phyloP scores from a whole-genome alignment of 2,797 vertebrate species.

The Chrysocyon brachyurus region DNA sequence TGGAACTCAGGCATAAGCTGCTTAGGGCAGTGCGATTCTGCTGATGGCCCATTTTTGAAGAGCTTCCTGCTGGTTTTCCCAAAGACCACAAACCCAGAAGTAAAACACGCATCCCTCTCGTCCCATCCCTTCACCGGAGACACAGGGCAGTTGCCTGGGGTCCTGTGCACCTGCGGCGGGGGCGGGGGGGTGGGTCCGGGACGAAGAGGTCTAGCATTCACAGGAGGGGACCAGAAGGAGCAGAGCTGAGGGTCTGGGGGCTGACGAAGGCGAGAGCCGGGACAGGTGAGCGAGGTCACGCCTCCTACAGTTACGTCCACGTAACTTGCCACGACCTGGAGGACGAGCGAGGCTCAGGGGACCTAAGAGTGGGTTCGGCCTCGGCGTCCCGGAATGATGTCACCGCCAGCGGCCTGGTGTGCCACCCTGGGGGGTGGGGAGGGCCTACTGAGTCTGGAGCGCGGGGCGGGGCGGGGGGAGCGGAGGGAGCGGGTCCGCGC shows the following conservation, averaged over 20 bases:
- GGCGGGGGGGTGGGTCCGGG: background rate
- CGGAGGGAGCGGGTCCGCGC: background rate
- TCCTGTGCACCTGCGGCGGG: background rate
- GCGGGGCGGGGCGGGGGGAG: background rate
- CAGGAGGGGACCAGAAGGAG: background rate
- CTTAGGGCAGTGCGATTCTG: background rate
- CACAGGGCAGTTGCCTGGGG: background rate
- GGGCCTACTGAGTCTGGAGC: background rate
- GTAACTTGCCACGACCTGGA: constrained; percentile 29
- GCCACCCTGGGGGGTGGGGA: background rate
- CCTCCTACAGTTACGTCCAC: background rate
- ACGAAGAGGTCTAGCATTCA: background rate
- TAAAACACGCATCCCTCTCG: background rate
- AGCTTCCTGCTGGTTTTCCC: constrained; percentile 40
- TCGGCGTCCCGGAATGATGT: background rate
- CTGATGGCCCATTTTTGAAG: background rate
- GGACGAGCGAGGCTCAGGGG: background rate
- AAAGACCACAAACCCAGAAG: constrained; percentile 23
- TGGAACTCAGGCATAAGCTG: background rate
- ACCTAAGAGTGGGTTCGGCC: background rate
- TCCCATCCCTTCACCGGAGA: background rate
- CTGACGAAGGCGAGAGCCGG: background rate
- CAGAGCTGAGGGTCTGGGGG: background rate
- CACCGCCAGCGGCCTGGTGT: background rate
- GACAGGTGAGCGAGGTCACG: background rate